phyloP scores from a whole-genome alignment of 2,797 vertebrate species.

The Thaleichthys pacificus region DNA sequence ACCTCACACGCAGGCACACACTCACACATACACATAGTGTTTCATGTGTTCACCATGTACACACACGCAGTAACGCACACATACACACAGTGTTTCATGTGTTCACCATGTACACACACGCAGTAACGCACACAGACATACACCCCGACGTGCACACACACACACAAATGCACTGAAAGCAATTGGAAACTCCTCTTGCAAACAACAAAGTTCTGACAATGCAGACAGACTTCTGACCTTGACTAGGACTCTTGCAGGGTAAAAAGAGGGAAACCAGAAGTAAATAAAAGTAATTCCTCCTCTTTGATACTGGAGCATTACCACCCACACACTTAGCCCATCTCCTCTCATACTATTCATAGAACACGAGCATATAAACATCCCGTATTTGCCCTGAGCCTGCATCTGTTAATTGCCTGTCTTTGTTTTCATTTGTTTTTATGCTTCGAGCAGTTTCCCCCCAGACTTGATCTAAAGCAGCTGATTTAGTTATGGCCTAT shows the following conservation, averaged over 20 bases:
- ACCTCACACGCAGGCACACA: neutral
- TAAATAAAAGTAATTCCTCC: constrained; percentile 4
- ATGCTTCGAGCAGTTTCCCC: neutral
- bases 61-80: neutral
- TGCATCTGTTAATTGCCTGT: neutral
- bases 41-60: constrained; percentile 12
- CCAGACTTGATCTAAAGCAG: neutral
- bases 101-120: constrained; percentile 13
- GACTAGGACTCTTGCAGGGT: constrained; percentile 33
- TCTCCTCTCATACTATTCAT: neutral
- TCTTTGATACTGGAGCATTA: neutral
- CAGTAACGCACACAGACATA: neutral
- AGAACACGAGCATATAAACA: neutral
- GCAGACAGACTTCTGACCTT: constrained; percentile 42
- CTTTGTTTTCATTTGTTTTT: neutral
- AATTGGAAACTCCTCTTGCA: constrained; percentile 41
- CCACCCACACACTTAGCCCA: neutral
- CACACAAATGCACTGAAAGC: constrained; percentile 24
- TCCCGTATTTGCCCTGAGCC: neutral
- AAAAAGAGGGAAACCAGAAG: constrained; percentile 26
- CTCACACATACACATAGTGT: neutral
- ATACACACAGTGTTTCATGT: neutral
- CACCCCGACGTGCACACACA: constrained; percentile 5
- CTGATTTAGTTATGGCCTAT: neutral
- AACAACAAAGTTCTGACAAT: constrained; percentile 29